Conservation (phyloP, 2,113 vertebrate species). For the Istiophorus platypterus region DNA sequence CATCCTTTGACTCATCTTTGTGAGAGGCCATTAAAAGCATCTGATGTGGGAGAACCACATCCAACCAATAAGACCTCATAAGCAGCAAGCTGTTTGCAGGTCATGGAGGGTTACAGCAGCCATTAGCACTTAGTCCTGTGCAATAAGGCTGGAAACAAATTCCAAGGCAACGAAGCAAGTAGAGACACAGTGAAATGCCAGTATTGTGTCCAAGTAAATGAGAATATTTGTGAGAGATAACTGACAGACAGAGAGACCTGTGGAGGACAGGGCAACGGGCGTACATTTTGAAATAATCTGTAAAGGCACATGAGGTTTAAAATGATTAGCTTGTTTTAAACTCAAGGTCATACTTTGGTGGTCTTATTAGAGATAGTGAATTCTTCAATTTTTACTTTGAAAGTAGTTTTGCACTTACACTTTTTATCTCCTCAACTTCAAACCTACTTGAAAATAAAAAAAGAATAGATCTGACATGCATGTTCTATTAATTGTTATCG, state of each 20-base stretch:
- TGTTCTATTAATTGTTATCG: background rate
- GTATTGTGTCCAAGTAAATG: constrained; percentile 48
- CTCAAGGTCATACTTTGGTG: background rate
- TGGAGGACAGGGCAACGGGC: background rate
- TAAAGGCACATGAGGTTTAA: background rate
- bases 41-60: constrained; percentile 57
- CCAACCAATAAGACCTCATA: constrained; percentile 56
- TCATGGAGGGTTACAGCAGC: constrained; percentile 56
- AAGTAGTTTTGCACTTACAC: background rate
- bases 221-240: constrained; percentile 30
- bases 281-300: background rate
- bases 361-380: background rate
- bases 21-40: constrained; percentile 62
- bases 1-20: constrained; percentile 57
- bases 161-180: constrained; percentile 30
- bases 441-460: background rate
- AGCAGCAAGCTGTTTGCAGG: constrained; percentile 61
- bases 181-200: constrained; percentile 52
- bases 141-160: constrained; percentile 49
- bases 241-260: constrained; percentile 13
- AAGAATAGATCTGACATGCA: background rate
- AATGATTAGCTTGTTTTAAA: background rate
- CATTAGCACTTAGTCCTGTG: constrained; percentile 60
- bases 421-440: background rate
- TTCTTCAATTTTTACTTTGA: background rate